phyloP scores from a whole-genome alignment of 2,888 invertebrate genomes.

The Athripsodes cinereus region DNA sequence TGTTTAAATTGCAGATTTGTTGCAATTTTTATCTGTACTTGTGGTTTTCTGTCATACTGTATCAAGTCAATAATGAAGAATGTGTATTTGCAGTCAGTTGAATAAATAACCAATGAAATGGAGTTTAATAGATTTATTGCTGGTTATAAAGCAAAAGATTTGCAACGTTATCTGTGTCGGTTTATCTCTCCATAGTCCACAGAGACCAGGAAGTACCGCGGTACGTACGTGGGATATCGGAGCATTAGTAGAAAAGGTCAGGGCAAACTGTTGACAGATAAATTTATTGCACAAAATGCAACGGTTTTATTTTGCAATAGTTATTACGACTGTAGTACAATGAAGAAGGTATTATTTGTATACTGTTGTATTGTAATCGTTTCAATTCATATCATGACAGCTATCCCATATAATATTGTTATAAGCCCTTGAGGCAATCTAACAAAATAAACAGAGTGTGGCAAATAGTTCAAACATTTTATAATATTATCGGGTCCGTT shows the following conservation, averaged over 20 bases:
- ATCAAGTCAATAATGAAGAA: too few relatives aligned
- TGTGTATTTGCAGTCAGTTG: too few relatives aligned
- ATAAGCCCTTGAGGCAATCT: not conserved
- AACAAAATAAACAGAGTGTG: too few relatives aligned
- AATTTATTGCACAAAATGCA: conserved; percentile 7
- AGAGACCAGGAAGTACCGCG: not conserved
- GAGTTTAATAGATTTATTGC: not conserved
- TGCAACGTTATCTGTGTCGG: not conserved
- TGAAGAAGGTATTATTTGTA: not conserved
- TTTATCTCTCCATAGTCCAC: not conserved
- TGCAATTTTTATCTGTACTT: too few relatives aligned
- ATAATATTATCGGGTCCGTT: too few relatives aligned
- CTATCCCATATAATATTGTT: too few relatives aligned
- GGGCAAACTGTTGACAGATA: conserved; percentile 10
- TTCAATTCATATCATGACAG: too few relatives aligned
- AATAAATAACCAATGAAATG: not conserved
- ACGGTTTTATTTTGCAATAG: conserved; percentile 5
- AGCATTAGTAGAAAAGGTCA: conserved; percentile 7
- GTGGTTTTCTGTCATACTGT: too few relatives aligned
- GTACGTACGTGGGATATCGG: conserved; percentile 1
- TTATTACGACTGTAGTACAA: not conserved
- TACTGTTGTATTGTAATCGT: not conserved
- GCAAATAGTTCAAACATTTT: too few relatives aligned
- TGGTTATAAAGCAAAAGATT: not conserved
- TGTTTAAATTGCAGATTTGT: too few relatives aligned